These are phyloP conservation scores for Ictalurus punctatus DNA, from an alignment of 2,113 vertebrate species.

Conservation along the genomic window DNA sequence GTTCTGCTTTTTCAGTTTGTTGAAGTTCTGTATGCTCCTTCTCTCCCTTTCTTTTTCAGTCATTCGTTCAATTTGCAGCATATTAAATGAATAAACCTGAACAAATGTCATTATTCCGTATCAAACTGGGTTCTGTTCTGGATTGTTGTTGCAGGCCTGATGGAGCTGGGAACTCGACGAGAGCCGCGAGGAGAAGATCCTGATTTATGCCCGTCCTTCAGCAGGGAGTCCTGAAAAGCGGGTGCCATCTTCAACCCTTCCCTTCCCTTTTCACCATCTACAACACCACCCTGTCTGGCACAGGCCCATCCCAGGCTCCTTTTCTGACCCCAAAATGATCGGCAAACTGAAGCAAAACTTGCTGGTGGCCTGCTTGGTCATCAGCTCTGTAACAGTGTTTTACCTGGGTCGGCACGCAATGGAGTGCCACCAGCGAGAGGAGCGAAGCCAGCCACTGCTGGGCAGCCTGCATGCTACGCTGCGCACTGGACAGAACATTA, in stretches of 20 bases:
- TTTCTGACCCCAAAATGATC: conserved; percentile 76
- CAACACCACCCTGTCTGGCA: conserved; percentile 44
- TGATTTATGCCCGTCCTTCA: conserved; percentile 57
- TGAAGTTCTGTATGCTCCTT: conserved; percentile 32
- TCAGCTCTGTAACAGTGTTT: conserved; percentile 92
- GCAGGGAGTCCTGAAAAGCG: conserved; percentile 65
- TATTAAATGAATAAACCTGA: not conserved
- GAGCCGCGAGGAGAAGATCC: conserved; percentile 65
- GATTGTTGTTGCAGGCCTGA: conserved; percentile 65
- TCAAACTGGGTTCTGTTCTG: conserved; percentile 20
- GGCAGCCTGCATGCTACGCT: conserved; percentile 70
- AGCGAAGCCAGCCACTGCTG: conserved; percentile 72
- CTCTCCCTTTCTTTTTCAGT: not conserved
- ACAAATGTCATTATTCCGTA: not conserved
- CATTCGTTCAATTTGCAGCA: not conserved
- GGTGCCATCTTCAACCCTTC: conserved; percentile 42
- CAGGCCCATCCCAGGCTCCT: conserved; percentile 42
- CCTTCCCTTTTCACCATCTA: conserved; percentile 34
- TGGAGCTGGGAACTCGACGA: conserved; percentile 70
- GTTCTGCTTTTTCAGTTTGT: conserved; percentile 36
- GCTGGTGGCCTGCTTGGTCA: conserved; percentile 89
- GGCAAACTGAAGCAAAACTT: conserved; percentile 96
- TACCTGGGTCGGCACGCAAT: conserved; percentile 93
- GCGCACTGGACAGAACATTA: conserved; percentile 67
- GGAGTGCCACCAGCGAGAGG: conserved; percentile 94